Evolutionary conservation across 2,888 invertebrate genomes (phyloP).

Genomic region (Carterocephalus palaemon): DNA sequence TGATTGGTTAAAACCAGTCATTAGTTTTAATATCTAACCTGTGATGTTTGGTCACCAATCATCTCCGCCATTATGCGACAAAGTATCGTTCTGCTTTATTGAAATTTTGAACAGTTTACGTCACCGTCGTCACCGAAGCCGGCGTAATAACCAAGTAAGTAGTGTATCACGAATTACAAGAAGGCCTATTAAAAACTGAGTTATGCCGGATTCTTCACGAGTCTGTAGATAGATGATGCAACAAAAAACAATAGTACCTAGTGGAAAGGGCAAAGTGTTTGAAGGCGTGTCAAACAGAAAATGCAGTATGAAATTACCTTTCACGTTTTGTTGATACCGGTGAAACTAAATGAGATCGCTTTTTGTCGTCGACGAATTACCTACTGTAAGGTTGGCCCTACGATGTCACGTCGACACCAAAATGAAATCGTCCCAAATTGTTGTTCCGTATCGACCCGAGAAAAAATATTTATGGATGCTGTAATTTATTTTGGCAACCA

Average conservation of each 20-base stretch:
- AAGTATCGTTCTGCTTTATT: no score
- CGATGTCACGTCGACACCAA: conserved; percentile 50
- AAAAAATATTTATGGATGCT: conserved; percentile 33
- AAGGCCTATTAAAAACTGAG: conserved; percentile 10
- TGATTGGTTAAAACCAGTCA: conserved; percentile 11
- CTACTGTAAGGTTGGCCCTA: conserved; percentile 34
- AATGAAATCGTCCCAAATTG: conserved; percentile 46
- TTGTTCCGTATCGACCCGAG: conserved; percentile 30
- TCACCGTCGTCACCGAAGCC: background rate
- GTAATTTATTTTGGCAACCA: conserved; percentile 25
- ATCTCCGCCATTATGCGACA: no score
- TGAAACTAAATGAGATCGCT: conserved; percentile 68
- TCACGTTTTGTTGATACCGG: conserved; percentile 69
- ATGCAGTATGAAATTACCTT: conserved; percentile 75
- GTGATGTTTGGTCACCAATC: conserved; percentile 3
- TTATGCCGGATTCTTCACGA: conserved; percentile 10
- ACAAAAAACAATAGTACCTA: conserved; percentile 55
- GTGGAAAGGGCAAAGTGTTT: conserved; percentile 68
- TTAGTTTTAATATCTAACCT: background rate
- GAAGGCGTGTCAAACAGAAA: conserved; percentile 68
- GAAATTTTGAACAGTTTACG: no score
- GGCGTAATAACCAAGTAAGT: conserved; percentile 6
- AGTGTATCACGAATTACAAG: conserved; percentile 3
- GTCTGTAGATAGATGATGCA: conserved; percentile 9
- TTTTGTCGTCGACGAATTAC: conserved; percentile 51